Evolutionary conservation across 2,113 vertebrate species (phyloP).

Genomic region (Neodon shergylaensis): DNA sequence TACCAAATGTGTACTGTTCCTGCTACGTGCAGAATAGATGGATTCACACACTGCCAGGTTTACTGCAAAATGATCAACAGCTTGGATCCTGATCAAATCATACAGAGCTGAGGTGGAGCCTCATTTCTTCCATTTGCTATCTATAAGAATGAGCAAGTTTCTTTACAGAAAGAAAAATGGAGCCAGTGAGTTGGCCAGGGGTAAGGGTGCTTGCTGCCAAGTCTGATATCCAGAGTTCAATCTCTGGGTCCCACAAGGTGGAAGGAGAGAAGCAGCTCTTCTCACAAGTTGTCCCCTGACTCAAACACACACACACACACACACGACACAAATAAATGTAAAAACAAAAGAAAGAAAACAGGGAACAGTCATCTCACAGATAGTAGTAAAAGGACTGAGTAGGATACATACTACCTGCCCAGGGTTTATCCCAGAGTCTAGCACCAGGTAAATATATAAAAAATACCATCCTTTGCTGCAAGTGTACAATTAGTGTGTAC

Average conservation of each 20-base stretch:
- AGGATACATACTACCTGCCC: background rate
- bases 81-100: background rate
- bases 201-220: background rate
- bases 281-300: background rate
- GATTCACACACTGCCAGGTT: background rate
- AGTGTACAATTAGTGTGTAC: background rate
- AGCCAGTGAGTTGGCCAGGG: background rate
- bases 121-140: background rate
- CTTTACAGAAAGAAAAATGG: background rate
- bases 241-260: background rate
- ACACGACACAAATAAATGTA: background rate
- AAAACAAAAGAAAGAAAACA: background rate
- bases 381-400: background rate
- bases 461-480: conserved; percentile 25
- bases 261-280: background rate
- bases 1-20: background rate
- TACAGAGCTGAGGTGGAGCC: background rate
- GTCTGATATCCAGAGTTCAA: background rate
- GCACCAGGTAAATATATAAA: background rate
- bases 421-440: background rate
- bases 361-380: background rate
- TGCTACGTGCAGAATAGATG: background rate
- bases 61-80: background rate
- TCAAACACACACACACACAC: background rate
- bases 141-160: background rate